These are phyloP conservation scores for Oxyruncus cristatus DNA, from an alignment of 2,113 vertebrate species.

Conservation along the genomic window DNA sequence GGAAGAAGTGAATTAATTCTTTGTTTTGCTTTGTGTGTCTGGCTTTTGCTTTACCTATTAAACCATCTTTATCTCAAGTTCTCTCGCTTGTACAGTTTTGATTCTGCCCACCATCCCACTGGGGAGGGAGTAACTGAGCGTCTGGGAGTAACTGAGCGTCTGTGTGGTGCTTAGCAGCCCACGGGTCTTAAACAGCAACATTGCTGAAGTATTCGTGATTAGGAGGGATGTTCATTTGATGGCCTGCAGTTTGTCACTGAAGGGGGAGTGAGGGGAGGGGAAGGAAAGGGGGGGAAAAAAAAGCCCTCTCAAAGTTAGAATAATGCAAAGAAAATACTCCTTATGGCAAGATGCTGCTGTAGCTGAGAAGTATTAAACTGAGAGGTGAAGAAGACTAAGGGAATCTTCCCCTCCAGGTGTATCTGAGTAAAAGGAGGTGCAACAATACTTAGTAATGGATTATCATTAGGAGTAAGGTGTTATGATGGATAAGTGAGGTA, in stretches of 20 bases:
- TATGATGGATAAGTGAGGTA: background rate
- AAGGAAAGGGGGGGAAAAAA: background rate
- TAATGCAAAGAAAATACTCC: background rate
- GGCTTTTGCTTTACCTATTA: background rate
- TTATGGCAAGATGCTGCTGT: background rate
- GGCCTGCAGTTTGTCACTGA: background rate
- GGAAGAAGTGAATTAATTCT: background rate
- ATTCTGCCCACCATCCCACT: fast-evolving
- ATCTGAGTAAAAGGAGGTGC: background rate
- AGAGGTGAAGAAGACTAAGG: background rate
- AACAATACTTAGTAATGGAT: background rate
- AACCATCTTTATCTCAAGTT: background rate
- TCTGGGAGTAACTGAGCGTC: fast-evolving
- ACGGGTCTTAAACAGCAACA: background rate
- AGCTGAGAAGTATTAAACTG: background rate
- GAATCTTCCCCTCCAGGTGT: background rate
- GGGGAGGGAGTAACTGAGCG: fast-evolving
- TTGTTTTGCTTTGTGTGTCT: fast-evolving
- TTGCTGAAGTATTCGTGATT: background rate
- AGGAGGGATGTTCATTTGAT: background rate
- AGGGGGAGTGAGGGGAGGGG: background rate
- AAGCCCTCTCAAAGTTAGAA: background rate
- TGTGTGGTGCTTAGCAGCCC: background rate
- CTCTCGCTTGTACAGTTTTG: background rate
- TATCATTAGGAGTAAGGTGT: background rate